Evolutionary conservation across 1,140 invertebrate species (phyloP).

Genomic region (Zophobas morio): DNA sequence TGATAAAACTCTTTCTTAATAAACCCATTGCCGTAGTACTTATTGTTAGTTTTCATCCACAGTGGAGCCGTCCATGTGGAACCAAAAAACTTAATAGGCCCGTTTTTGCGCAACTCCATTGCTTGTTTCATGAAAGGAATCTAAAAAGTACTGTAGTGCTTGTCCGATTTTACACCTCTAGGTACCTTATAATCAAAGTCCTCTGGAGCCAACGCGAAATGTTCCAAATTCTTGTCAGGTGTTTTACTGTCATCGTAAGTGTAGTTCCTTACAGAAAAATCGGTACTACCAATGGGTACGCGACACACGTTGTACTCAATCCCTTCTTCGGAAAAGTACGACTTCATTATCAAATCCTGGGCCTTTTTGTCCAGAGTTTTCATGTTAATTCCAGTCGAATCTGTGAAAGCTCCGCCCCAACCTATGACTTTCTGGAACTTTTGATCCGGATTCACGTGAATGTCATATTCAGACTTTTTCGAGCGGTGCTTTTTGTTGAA

Average conservation of each 20-base stretch:
- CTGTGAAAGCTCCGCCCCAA: slow-evolving; percentile 53
- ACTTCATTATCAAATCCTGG: slow-evolving; percentile 44
- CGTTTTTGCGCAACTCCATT: slow-evolving; percentile 52
- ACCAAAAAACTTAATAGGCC: slow-evolving; percentile 63
- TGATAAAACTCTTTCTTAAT: slow-evolving; percentile 70
- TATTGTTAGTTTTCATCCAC: slow-evolving; percentile 94
- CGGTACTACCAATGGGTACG: slow-evolving; percentile 86
- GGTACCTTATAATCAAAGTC: slow-evolving; percentile 66
- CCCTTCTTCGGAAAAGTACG: slow-evolving; percentile 74
- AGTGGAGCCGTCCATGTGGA: slow-evolving; percentile 88
- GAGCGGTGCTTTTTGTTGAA: slow-evolving; percentile 53
- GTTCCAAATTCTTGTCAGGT: slow-evolving; percentile 59
- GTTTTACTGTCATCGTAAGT: slow-evolving; percentile 75
- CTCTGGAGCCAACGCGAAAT: slow-evolving; percentile 67
- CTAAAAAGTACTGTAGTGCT: slow-evolving; percentile 44
- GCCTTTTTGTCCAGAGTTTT: slow-evolving; percentile 39
- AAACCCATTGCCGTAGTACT: slow-evolving; percentile 71
- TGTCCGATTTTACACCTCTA: slow-evolving; percentile 17
- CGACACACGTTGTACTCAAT: slow-evolving; percentile 83
- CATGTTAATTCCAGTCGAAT: slow-evolving; percentile 55
- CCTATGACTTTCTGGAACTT: slow-evolving; percentile 56
- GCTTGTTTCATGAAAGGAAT: slow-evolving; percentile 65
- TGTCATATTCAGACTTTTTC: neutral
- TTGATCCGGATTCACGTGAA: slow-evolving; percentile 25
- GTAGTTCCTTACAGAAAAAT: slow-evolving; percentile 82